Percentiles rank a stretch among this genome's conserved stretches.
phyloP scores from a whole-genome alignment of 2,113 vertebrate genomes.

The Rostratula benghalensis region DNA sequence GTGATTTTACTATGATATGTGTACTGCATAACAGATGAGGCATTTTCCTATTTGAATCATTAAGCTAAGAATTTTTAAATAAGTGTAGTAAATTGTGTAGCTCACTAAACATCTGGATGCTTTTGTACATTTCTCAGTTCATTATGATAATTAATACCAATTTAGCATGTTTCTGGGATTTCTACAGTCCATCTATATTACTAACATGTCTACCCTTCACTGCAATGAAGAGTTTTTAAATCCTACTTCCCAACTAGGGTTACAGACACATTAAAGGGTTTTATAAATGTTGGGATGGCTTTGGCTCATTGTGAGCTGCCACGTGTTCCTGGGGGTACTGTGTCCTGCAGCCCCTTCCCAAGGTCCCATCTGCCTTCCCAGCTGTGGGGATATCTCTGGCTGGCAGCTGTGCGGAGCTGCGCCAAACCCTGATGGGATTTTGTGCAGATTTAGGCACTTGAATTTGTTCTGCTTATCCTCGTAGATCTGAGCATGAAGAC shows the following conservation, averaged over 20 bases:
- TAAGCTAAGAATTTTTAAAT: neutral
- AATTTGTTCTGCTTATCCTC: neutral
- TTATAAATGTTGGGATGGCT: neutral
- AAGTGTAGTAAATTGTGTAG: neutral
- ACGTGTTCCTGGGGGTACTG: fast-evolving
- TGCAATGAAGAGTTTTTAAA: neutral
- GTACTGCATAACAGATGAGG: neutral
- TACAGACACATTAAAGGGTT: neutral
- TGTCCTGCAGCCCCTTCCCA: neutral
- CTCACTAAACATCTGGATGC: constrained; percentile 15
- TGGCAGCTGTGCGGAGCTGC: neutral
- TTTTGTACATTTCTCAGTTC: constrained; percentile 9
- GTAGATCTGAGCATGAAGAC: neutral
- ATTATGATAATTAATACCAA: neutral
- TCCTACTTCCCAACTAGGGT: neutral
- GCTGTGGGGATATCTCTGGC: neutral
- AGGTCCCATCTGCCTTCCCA: neutral
- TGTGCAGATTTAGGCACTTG: neutral
- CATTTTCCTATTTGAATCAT: neutral
- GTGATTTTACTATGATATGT: neutral
- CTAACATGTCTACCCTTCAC: neutral
- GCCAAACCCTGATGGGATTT: neutral
- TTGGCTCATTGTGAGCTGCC: neutral
- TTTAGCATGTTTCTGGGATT: neutral
- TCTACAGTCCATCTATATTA: neutral